Percentiles rank a stretch among this genome's conserved stretches.
Conservation (phyloP, 2,888 invertebrate genomes). For the Elysia crispata region DNA sequence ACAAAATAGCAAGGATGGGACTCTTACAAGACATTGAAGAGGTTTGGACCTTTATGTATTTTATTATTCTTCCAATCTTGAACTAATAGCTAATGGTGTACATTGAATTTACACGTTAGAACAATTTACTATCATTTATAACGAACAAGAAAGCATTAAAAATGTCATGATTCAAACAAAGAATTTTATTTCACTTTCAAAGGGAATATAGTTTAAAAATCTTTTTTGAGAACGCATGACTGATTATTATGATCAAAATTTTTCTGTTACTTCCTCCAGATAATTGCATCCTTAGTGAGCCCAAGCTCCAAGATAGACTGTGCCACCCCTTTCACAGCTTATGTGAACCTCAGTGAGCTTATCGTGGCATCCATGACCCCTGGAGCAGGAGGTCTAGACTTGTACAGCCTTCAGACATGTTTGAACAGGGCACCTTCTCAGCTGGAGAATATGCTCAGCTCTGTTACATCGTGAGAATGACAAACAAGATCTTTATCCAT, state of each 20-base stretch:
- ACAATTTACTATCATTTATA: no score
- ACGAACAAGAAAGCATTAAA: no score
- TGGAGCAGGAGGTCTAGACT: slow-evolving; percentile 4
- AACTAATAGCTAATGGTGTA: no score
- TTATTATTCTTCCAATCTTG: background rate
- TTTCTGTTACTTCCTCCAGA: slow-evolving; percentile 18
- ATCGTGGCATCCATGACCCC: no score
- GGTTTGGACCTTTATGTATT: slow-evolving; percentile 11
- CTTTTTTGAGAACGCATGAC: no score
- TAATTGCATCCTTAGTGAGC: slow-evolving; percentile 2
- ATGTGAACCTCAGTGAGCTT: background rate
- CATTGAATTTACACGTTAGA: no score
- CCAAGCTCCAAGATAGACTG: slow-evolving; percentile 31
- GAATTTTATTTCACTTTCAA: no score
- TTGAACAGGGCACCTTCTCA: background rate
- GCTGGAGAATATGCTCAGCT: slow-evolving; percentile 17
- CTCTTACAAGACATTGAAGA: slow-evolving; percentile 10
- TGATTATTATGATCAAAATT: background rate
- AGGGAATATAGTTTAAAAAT: no score
- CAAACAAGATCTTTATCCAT: no score
- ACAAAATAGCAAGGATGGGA: background rate
- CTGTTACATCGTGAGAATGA: slow-evolving; percentile 29
- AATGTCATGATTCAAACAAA: no score
- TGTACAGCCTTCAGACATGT: slow-evolving; percentile 26
- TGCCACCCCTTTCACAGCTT: background rate